Evolutionary conservation across 2,113 vertebrate genomes (phyloP).

Genomic region (Oreocharis arfaki): DNA sequence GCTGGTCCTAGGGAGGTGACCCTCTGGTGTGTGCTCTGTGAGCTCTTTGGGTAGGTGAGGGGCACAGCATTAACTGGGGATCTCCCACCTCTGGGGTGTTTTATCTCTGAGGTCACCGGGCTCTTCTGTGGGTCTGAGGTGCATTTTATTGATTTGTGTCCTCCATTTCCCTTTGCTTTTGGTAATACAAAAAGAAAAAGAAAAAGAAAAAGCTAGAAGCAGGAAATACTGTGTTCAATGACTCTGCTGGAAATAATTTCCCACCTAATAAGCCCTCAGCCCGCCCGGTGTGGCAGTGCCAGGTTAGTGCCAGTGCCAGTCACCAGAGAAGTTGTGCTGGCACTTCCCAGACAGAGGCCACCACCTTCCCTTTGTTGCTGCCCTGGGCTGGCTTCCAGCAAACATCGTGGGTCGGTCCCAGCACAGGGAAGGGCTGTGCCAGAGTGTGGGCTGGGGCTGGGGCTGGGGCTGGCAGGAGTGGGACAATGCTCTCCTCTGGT

Average conservation of each 20-base stretch:
- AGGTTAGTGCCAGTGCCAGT: no score
- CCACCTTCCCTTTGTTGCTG: not conserved
- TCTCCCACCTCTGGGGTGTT: not conserved
- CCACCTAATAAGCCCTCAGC: not conserved
- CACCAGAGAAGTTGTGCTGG: not conserved
- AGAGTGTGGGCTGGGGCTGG: no score
- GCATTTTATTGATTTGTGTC: not conserved
- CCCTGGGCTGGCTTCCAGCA: not conserved
- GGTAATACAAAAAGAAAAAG: not conserved
- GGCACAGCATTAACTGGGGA: not conserved
- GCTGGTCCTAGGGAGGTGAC: not conserved
- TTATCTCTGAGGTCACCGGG: not conserved
- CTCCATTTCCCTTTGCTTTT: not conserved
- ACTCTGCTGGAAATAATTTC: not conserved
- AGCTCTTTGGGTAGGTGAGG: not conserved
- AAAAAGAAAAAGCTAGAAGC: not conserved
- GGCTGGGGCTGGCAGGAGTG: not conserved
- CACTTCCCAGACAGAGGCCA: not conserved
- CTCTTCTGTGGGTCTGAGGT: not conserved
- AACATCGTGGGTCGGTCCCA: accelerated
- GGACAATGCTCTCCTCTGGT: not conserved
- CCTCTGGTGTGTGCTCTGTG: accelerated
- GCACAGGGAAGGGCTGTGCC: not conserved
- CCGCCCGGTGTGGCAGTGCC: not conserved
- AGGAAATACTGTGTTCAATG: not conserved